phyloP scores from a whole-genome alignment of 2,888 invertebrate genomes.

The Drosophila prolongata region DNA sequence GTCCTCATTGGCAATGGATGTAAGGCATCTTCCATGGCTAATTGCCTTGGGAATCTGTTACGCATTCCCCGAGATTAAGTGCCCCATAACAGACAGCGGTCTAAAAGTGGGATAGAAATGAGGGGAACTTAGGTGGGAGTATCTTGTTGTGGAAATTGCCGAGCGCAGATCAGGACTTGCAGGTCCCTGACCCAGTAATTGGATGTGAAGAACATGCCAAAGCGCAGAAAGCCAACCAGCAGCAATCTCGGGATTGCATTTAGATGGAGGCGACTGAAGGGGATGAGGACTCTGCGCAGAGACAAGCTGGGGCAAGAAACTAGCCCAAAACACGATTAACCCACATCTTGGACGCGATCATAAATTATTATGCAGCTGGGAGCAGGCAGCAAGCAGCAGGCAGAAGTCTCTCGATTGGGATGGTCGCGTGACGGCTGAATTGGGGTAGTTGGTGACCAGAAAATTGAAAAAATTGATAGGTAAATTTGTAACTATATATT shows the following conservation, averaged over 20 bases:
- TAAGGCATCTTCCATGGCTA: conserved; percentile 46
- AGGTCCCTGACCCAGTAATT: conserved; percentile 81
- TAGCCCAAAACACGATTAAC: conserved; percentile 85
- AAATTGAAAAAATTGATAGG: no score
- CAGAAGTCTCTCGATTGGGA: conserved; percentile 29
- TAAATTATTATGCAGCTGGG: conserved; percentile 83
- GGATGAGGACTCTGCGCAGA: conserved; percentile 9
- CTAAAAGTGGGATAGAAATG: background rate
- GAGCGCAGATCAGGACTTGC: conserved; percentile 72
- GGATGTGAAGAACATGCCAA: conserved; percentile 65
- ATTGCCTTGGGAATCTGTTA: conserved; percentile 54
- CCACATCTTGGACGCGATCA: conserved; percentile 85
- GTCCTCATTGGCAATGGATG: conserved; percentile 20
- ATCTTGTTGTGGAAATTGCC: conserved; percentile 60
- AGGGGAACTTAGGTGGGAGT: conserved; percentile 26
- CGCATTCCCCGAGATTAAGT: conserved; percentile 43
- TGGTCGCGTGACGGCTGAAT: conserved; percentile 25
- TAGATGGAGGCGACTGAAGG: background rate
- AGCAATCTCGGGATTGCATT: conserved; percentile 13
- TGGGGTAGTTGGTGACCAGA: background rate
- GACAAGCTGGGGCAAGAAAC: conserved; percentile 61
- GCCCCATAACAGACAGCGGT: conserved; percentile 31
- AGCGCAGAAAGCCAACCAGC: conserved; percentile 39
- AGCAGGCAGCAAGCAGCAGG: conserved; percentile 37
- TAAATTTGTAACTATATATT: background rate